Conservation (phyloP, 92 coral and sea anemone genomes). For the Chrysogorgia sp. region DNA sequence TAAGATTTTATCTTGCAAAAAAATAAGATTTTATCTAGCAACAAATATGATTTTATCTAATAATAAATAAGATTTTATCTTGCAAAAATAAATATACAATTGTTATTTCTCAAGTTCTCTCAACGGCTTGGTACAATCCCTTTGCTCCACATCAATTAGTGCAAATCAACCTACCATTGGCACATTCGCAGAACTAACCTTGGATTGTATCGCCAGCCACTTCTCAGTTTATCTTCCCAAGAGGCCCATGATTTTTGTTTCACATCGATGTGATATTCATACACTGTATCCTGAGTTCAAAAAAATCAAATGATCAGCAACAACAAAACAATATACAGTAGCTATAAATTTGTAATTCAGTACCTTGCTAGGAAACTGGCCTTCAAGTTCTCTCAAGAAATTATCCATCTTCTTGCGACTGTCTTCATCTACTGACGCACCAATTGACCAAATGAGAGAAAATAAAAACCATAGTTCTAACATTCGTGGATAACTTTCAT, state of each 20-base stretch:
- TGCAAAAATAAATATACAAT: no score
- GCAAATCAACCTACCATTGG: no score
- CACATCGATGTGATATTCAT: conserved; percentile 94
- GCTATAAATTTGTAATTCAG: not conserved
- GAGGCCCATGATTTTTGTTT: conserved; percentile 95
- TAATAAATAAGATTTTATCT: no score
- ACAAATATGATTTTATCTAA: no score
- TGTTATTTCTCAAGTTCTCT: no score
- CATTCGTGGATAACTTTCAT: conserved; percentile 94
- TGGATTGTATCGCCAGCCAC: conserved; percentile 99
- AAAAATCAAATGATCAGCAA: not conserved
- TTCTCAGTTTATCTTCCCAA: conserved; percentile 98
- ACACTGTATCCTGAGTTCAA: conserved; percentile 83
- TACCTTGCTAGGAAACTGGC: conserved; percentile 99
- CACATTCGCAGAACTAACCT: conserved; percentile 59
- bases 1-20: no score
- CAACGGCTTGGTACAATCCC: no score
- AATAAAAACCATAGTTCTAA: conserved; percentile 97
- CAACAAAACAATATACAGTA: not conserved
- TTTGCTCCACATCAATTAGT: not conserved
- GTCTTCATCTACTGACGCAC: conserved; percentile 98
- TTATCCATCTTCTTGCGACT: conserved; percentile 99
- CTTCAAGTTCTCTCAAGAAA: conserved; percentile 95
- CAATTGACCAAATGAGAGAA: conserved; percentile 96
- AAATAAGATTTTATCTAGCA: no score